A percentile compares a stretch with the other conserved stretches of the same genome.
Conservation (phyloP, 2,797 vertebrate genomes). For the Loris lydekkerianus region DNA sequence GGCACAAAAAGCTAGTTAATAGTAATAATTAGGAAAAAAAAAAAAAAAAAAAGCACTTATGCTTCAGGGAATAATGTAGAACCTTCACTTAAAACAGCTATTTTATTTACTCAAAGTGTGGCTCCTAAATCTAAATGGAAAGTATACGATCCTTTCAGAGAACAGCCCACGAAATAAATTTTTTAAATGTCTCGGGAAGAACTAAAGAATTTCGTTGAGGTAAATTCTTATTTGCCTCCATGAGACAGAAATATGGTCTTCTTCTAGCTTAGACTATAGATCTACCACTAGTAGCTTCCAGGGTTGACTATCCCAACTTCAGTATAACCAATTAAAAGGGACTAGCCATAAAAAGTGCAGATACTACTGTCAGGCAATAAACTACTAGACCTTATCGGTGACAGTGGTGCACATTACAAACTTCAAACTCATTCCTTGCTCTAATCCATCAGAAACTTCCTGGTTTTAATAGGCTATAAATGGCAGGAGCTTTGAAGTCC, state of each 20-base stretch:
- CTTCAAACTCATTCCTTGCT: slow-evolving; percentile 92
- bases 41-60: not conserved
- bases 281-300: slow-evolving; percentile 62
- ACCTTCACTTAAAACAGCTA: not conserved
- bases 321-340: slow-evolving; percentile 87
- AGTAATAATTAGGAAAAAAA: not conserved
- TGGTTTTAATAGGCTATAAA: slow-evolving; percentile 93
- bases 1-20: not conserved
- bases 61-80: not conserved
- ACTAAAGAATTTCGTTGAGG: not conserved
- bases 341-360: slow-evolving; percentile 89
- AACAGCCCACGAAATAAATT: not conserved
- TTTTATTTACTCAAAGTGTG: not conserved
- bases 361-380: slow-evolving; percentile 90
- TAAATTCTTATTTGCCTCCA: slow-evolving; percentile 43
- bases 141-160: not conserved
- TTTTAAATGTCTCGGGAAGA: not conserved
- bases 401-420: slow-evolving; percentile 89
- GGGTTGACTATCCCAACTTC: slow-evolving; percentile 76
- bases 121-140: slow-evolving; percentile 26
- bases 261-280: slow-evolving; percentile 52
- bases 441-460: slow-evolving; percentile 93
- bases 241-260: not conserved
- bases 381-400: slow-evolving; percentile 90
- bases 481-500: slow-evolving; percentile 91